Percentiles rank a stretch among this genome's conserved stretches.
Evolutionary conservation across 2,888 invertebrate genomes (phyloP).

Genomic region (Pseudanteris insignis): DNA sequence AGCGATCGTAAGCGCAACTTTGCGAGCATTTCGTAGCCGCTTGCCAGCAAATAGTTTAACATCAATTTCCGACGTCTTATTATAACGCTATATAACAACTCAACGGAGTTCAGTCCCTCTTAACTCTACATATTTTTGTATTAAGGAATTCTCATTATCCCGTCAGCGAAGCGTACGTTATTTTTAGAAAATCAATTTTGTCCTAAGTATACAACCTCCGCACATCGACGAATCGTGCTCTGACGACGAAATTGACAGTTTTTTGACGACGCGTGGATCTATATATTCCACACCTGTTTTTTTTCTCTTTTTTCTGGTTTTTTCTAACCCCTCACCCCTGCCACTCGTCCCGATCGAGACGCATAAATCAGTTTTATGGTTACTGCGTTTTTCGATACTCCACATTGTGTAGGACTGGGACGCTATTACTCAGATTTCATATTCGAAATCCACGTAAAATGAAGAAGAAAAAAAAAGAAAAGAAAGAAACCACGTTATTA

Average conservation of each 20-base stretch:
- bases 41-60: constrained; percentile 66
- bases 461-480: no score
- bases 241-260: no score
- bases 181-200: constrained; percentile 35
- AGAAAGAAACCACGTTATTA: constrained; percentile 28
- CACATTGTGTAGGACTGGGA: constrained; percentile 35
- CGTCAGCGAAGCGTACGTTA: constrained; percentile 29
- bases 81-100: constrained; percentile 66
- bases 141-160: constrained; percentile 43
- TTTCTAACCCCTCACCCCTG: no score
- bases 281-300: no score
- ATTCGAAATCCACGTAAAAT: constrained; percentile 34
- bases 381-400: constrained; percentile 28
- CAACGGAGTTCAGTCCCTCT: constrained; percentile 50
- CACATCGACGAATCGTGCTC: no score
- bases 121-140: constrained; percentile 42
- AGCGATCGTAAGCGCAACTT: constrained; percentile 43
- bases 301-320: no score
- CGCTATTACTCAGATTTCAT: constrained; percentile 36
- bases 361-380: constrained; percentile 45
- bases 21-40: constrained; percentile 56
- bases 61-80: constrained; percentile 66
- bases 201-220: constrained; percentile 37
- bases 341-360: constrained; percentile 38
- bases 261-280: no score